Evolutionary conservation across 2,113 vertebrate genomes (phyloP), one percentile per base, ranked within the genome.

Genomic region (Oncorhynchus nerka): DNA sequence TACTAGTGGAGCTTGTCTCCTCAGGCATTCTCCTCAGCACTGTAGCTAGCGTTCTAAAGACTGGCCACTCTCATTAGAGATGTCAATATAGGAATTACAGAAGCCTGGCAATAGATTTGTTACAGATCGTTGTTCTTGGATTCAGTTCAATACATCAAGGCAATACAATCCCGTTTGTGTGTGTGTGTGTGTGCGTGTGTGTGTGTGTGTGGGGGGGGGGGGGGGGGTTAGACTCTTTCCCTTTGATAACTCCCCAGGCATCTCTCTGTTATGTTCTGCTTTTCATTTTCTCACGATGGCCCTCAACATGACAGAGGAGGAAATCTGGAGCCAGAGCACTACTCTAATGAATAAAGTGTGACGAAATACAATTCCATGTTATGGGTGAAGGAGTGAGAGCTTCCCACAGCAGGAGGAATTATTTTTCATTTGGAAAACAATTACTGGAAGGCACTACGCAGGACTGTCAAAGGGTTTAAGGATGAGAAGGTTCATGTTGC

Each of bases 1-100:
- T 64, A 22, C 16, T 16, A 55, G 51, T 55, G 16, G 51, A 55
- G 5, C 30, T 32, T n/a, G 11, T 59, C 70, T 20, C 39, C 12
- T 30, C 24, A 20, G 70, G 19, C n/a, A 3, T 24, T 91, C 88
- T 92, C 89, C 87, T 77, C 66, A 13, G 30, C 80, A 77, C 79
- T 79, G 82, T 55, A 81, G 85, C 84, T 83, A 80, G 70, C 30
- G 79, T 88, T 88, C 86, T 86, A 84, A 66, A 91, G 88, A 82
- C 79, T 86, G 88, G 84, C 75, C 82, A 83, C 86, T 91, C 91
- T 90, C 86, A 90, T 92, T 92, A 92, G 84, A 88, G 75, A 84
- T 90, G 83, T 89, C 89, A 89, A 90, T 90, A 91, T 75, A 87
- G 78, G 85, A 88, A 88, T 89, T 88, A 88, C 90, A 88, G 78